phyloP scores from a whole-genome alignment of 1,140 invertebrate species.

The Aleiodes sp. region DNA sequence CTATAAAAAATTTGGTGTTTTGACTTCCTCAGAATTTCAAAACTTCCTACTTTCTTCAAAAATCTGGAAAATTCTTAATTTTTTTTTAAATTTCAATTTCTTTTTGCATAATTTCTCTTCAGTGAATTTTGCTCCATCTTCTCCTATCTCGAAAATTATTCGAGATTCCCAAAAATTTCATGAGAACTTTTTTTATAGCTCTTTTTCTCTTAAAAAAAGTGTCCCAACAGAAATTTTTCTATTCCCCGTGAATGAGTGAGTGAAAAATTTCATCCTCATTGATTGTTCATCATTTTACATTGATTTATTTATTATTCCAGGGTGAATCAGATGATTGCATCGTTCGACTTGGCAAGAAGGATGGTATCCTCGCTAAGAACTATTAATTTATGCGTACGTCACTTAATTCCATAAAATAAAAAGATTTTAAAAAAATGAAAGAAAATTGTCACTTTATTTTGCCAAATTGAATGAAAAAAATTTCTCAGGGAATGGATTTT shows the following conservation, averaged over 20 bases:
- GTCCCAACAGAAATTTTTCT: not conserved
- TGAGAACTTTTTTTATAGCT: too few relatives aligned
- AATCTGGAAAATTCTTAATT: too few relatives aligned
- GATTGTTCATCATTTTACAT: not conserved
- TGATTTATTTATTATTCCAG: slow-evolving; percentile 60
- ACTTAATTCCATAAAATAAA: slow-evolving; percentile 27
- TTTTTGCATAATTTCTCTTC: too few relatives aligned
- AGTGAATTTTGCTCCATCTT: too few relatives aligned
- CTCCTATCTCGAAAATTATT: too few relatives aligned
- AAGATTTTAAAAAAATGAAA: slow-evolving; percentile 22
- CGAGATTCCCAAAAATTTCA: too few relatives aligned
- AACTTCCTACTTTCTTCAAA: too few relatives aligned
- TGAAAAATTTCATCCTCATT: not conserved
- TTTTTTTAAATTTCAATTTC: too few relatives aligned
- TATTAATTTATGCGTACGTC: slow-evolving; percentile 50
- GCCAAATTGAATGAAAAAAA: too few relatives aligned
- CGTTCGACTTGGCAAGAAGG: slow-evolving; percentile 91
- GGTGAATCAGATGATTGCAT: slow-evolving; percentile 99
- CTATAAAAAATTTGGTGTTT: too few relatives aligned
- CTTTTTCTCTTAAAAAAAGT: not conserved
- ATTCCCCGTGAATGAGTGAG: not conserved
- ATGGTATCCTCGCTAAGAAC: slow-evolving; percentile 89
- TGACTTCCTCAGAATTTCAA: too few relatives aligned
- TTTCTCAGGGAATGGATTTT: not conserved
- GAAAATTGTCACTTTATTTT: too few relatives aligned